A percentile compares a stretch with the other conserved stretches of the same genome.
Conservation (phyloP, 1,140 invertebrate species). For the Drosophila asahinai region DNA sequence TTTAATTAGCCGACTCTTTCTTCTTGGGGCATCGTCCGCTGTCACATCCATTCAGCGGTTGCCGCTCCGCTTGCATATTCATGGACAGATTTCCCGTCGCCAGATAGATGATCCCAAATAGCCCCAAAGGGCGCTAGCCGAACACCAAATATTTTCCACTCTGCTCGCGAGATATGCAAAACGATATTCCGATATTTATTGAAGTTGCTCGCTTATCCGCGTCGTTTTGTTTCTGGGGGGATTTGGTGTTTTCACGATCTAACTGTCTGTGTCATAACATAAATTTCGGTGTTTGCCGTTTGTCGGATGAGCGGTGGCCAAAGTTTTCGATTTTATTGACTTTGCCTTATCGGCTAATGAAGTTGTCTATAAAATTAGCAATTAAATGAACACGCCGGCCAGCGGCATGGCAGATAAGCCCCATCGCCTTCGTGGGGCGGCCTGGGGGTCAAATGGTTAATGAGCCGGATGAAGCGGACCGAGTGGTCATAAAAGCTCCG, state of each 20-base stretch:
- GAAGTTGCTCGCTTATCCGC: slow-evolving; percentile 2
- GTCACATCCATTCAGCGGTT: slow-evolving; percentile 48
- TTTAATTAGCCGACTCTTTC: slow-evolving; percentile 60
- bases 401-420: slow-evolving; percentile 55
- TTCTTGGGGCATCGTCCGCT: slow-evolving; percentile 2
- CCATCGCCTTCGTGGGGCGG: background rate
- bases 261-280: slow-evolving; percentile 73
- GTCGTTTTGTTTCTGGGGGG: slow-evolving; percentile 20
- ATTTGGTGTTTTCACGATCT: slow-evolving; percentile 37
- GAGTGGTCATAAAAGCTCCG: slow-evolving; percentile 12
- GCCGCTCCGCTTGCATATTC: slow-evolving; percentile 50
- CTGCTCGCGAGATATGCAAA: slow-evolving; percentile 65
- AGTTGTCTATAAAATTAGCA: slow-evolving; percentile 80
- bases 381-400: slow-evolving; percentile 71
- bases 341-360: slow-evolving; percentile 70
- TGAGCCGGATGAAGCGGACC: slow-evolving; percentile 9
- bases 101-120: slow-evolving; percentile 50
- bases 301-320: slow-evolving; percentile 15
- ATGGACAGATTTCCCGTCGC: slow-evolving; percentile 42
- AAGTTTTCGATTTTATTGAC: slow-evolving; percentile 67
- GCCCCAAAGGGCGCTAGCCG: slow-evolving; percentile 49
- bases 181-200: slow-evolving; percentile 16
- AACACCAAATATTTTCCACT: slow-evolving; percentile 48
- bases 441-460: slow-evolving; percentile 56
- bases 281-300: slow-evolving; percentile 30